Evolutionary conservation across 2,797 vertebrate species (phyloP), one percentile per base, ranked within the genome.

Genomic region (Pelobates cultripes): DNA sequence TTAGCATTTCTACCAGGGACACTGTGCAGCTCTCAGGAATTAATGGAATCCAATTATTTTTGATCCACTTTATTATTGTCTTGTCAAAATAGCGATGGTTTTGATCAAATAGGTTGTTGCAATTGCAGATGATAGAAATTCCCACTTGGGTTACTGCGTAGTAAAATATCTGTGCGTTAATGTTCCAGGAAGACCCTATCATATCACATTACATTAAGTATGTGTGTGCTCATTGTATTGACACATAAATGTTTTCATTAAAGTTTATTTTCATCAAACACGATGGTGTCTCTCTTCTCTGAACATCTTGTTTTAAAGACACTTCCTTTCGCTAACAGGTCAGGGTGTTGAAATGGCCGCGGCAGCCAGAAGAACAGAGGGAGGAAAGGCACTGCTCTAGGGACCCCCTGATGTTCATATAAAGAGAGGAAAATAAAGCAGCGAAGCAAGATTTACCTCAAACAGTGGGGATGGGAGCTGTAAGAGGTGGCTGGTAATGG

Each of bases 401-500:
- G 53, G 72, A 75, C 51, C 66, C 71, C 78, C 70, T 68, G 70
- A 78, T 73, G 70, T 69, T 83, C 45, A 15, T 15, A 68, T 69
- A 42, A 69, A 77, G 68, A 60, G 68, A 81, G 28, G 67, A 42
- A 81, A 78, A 83, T 73, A n/a, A 68, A 77, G 53, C 66, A 69
- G 69, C 41, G 15, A 69, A n/a, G 72, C 63, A 73, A 68, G 17
- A 53, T 73, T 6, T 51, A 61, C 63, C 53, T 69, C 67, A 75
- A 76, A 57, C 72, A 79, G 77, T 74, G 43, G 57, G 60, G 72
- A 79, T 71, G 67, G 12, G 70, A 71, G 55, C 67, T 79, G 43
- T 76, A 84, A 84, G 44, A 70, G 81, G 70, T 51, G n/a, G 53
- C 17, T 17, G 55, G 73, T 70, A 83, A 70, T 74, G 76, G 71